Evolutionary conservation across 1,140 invertebrate genomes (phyloP), one percentile per base, ranked within the genome.

Genomic region (Drosophila setifemur): DNA sequence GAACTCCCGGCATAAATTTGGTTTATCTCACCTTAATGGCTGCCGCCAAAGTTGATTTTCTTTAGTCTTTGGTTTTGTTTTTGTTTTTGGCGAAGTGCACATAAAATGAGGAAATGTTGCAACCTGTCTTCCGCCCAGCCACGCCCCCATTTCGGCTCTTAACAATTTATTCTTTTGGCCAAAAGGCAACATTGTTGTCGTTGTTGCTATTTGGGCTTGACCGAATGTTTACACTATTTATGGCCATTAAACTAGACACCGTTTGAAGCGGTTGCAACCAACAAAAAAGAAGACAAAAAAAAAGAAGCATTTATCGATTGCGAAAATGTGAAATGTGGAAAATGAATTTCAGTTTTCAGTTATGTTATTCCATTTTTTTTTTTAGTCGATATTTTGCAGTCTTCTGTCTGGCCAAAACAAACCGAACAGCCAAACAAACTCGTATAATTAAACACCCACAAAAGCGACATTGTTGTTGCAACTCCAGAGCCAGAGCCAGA

Each of bases 1-100:
- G 50, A 67, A 75, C 66, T 66, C 49, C 37, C 72, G 76, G 45
- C 76, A 82, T 81, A 82, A 81, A 72, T 82, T 61, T 71, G 40
- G 76, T 81, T 81, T 81, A 81, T 81, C 58, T 58, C 63, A 37
- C 42, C 53, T 64, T 75, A 74, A 79, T 79, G 70, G 37, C 44
- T 49, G 66, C 63, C 57, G 52, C 64, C 52, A 57, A 70, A 47
- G 42, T 35, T 39, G 25, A 14, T 52, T 45, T 53, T n/a, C n/a
- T n/a, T n/a, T n/a, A n/a, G n/a, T n/a, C n/a, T n/a, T n/a, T n/a
- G n/a, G n/a, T n/a, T n/a, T n/a, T n/a, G n/a, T n/a, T n/a, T n/a
- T n/a, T n/a, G n/a, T n/a, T n/a, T n/a, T n/a, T n/a, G n/a, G n/a
- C 37, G 19, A 11, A 45, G 31, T 47, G 54, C 55, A 45, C 63